phyloP scores from a whole-genome alignment of 2,888 invertebrate genomes.

The Brachyopa scutellaris region DNA sequence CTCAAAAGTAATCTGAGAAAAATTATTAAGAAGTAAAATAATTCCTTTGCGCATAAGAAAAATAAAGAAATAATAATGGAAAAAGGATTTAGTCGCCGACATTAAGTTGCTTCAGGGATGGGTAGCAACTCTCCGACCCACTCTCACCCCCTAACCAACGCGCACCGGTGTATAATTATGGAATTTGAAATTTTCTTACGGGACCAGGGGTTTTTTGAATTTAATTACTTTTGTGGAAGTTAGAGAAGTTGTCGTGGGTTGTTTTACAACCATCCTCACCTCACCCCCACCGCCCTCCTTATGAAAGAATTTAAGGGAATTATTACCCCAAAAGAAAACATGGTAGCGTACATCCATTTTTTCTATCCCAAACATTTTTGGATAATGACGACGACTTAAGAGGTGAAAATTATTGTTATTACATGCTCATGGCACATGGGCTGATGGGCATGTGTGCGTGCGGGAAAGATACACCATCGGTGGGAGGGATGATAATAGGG shows the following conservation, averaged over 20 bases:
- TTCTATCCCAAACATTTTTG: conserved; percentile 1
- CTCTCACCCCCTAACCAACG: neutral
- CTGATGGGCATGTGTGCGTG: conserved; percentile 19
- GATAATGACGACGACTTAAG: conserved; percentile 64
- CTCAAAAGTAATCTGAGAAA: conserved; percentile 67
- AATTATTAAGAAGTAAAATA: conserved; percentile 69
- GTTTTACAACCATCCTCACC: conserved; percentile 27
- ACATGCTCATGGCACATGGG: conserved; percentile 19
- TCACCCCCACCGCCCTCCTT: neutral
- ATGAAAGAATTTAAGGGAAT: conserved; percentile 27
- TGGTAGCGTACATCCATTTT: neutral
- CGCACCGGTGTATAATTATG: conserved; percentile 49
- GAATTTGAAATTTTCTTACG: conserved; percentile 62
- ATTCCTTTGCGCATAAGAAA: conserved; percentile 51
- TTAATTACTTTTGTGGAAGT: conserved; percentile 67
- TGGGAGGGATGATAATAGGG: neutral
- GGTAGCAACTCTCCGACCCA: neutral
- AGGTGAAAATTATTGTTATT: conserved; percentile 73
- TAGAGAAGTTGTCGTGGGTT: conserved; percentile 51
- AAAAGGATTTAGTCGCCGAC: conserved; percentile 81
- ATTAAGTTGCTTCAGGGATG: conserved; percentile 59
- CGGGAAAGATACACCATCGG: neutral
- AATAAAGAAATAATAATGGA: conserved; percentile 80
- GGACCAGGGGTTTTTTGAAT: conserved; percentile 65
- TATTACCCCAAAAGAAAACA: conserved; percentile 33